These are phyloP conservation scores for Tinamus major DNA, from an alignment of 2,797 vertebrate species.

Conservation along the genomic window DNA sequence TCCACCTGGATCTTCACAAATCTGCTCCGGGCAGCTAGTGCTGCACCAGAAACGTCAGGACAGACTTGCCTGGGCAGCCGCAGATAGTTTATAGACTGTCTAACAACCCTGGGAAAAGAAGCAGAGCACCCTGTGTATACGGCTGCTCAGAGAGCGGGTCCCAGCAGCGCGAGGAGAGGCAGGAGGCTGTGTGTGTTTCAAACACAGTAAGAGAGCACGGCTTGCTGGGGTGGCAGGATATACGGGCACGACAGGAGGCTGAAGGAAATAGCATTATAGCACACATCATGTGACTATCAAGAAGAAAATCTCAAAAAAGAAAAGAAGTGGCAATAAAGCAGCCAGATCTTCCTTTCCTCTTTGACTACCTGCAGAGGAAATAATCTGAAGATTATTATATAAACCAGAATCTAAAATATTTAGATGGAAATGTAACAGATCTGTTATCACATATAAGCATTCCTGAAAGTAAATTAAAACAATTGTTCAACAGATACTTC, in stretches of 20 bases:
- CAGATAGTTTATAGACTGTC: not conserved
- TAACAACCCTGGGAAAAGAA: not conserved
- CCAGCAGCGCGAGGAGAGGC: not conserved
- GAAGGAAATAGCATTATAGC: not conserved
- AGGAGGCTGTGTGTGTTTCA: conserved; percentile 7
- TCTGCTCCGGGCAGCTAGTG: not conserved
- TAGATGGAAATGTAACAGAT: not conserved
- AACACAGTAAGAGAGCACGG: not conserved
- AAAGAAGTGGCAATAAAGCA: not conserved
- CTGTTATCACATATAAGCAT: not conserved
- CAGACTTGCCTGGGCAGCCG: accelerated
- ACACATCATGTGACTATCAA: not conserved
- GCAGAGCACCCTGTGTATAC: not conserved
- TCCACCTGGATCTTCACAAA: not conserved
- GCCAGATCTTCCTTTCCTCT: not conserved
- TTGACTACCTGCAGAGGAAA: not conserved
- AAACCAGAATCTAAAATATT: not conserved
- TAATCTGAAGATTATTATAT: not conserved
- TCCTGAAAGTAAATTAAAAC: not conserved
- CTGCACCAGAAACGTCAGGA: not conserved
- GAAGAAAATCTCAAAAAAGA: not conserved
- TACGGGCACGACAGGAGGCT: not conserved
- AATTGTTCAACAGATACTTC: not conserved
- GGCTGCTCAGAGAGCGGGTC: not conserved
- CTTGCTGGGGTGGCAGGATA: conserved; percentile 23